Evolutionary conservation across 2,888 invertebrate species (phyloP).

Genomic region (Ophion costatus): DNA sequence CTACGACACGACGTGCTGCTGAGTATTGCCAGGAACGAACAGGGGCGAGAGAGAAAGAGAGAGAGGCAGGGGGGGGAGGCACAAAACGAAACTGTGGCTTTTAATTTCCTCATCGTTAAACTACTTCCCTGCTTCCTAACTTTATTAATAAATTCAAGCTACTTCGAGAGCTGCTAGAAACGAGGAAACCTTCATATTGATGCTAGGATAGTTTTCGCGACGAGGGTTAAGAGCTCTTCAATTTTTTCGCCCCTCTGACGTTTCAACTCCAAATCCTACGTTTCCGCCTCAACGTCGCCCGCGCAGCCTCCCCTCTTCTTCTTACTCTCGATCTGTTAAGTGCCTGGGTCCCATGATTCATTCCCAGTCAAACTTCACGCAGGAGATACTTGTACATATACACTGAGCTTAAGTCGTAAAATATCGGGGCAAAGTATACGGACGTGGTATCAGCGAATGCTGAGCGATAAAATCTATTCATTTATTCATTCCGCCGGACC

Average conservation of each 20-base stretch:
- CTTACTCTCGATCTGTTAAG: background rate
- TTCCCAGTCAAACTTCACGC: background rate
- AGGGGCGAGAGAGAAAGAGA: background rate
- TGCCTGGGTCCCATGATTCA: background rate
- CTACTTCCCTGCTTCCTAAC: conserved; percentile 53
- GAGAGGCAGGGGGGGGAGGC: background rate
- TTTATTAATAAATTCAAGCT: conserved; percentile 71
- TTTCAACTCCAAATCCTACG: conserved; percentile 5
- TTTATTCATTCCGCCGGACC: conserved; percentile 26
- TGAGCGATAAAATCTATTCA: conserved; percentile 3
- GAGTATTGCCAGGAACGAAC: background rate
- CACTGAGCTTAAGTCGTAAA: background rate
- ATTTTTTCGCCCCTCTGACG: conserved; percentile 55
- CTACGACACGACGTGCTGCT: background rate
- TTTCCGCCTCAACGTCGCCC: conserved; percentile 20
- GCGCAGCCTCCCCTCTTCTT: no score
- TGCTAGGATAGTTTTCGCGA: conserved; percentile 46
- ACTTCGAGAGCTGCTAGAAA: conserved; percentile 60
- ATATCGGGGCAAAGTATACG: background rate
- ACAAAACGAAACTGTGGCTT: conserved; percentile 53
- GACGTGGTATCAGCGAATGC: background rate
- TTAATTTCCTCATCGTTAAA: conserved; percentile 63
- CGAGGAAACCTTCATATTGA: conserved; percentile 71
- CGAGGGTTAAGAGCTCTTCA: conserved; percentile 22
- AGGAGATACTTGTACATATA: background rate